Percentiles rank a stretch among this genome's conserved stretches.
Conservation (phyloP, 2,888 invertebrate genomes). For the Pyrochroa serraticornis region DNA sequence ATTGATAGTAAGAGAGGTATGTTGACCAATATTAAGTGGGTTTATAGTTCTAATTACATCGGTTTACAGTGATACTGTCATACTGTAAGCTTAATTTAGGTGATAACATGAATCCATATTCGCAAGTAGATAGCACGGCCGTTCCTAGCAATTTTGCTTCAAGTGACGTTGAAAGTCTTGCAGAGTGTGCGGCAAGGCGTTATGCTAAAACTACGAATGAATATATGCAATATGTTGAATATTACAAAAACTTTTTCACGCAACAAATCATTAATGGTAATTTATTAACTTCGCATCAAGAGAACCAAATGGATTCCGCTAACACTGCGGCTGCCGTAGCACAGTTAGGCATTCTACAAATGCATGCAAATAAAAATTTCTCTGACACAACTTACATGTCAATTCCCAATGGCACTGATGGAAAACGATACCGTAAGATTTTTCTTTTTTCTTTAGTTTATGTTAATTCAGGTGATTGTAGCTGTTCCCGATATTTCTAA, state of each 20-base stretch:
- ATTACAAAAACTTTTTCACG: slow-evolving; percentile 76
- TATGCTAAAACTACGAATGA: slow-evolving; percentile 76
- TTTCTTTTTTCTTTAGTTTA: not conserved
- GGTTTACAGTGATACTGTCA: slow-evolving; percentile 59
- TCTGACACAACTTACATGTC: slow-evolving; percentile 59
- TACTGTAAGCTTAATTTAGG: slow-evolving; percentile 65
- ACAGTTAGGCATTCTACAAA: slow-evolving; percentile 79
- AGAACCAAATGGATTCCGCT: slow-evolving; percentile 72
- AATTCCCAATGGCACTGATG: slow-evolving; percentile 68
- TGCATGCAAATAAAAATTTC: slow-evolving; percentile 59
- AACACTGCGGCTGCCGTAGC: slow-evolving; percentile 91
- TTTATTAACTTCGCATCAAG: slow-evolving; percentile 59
- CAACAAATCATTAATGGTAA: slow-evolving; percentile 66
- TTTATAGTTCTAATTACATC: not conserved
- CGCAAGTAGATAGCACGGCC: slow-evolving; percentile 55
- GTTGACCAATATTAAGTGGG: slow-evolving; percentile 3
- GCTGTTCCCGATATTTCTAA: slow-evolving; percentile 86
- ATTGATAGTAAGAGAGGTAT: slow-evolving; percentile 60
- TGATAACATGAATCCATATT: slow-evolving; percentile 56
- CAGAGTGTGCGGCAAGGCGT: slow-evolving; percentile 76
- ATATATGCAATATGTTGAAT: slow-evolving; percentile 72
- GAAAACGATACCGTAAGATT: slow-evolving; percentile 67
- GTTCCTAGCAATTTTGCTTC: slow-evolving; percentile 62
- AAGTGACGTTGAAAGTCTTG: slow-evolving; percentile 73
- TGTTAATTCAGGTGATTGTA: slow-evolving; percentile 46